phyloP scores from a whole-genome alignment of 2,888 invertebrate species.

The Caenorhabditis drosophilae region DNA sequence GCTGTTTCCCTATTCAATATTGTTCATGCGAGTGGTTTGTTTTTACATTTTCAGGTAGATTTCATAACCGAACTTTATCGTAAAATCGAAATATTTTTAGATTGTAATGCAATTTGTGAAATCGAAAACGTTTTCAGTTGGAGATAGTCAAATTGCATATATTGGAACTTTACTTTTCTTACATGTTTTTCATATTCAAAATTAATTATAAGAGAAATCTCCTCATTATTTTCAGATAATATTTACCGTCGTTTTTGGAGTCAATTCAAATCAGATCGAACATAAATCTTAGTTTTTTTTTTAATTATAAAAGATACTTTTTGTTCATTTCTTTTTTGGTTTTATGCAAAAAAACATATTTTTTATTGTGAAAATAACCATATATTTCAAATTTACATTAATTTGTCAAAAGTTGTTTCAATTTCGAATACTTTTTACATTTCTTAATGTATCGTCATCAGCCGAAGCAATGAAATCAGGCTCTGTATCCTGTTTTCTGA shows the following conservation, averaged over 20 bases:
- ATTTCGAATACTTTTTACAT: background rate
- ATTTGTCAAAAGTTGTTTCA: too few species aligned
- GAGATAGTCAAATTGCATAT: conserved; percentile 45
- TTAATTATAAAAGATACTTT: too few species aligned
- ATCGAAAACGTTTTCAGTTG: conserved; percentile 34
- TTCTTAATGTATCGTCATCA: background rate
- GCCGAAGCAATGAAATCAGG: background rate
- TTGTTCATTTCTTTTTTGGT: too few species aligned
- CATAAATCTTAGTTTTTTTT: too few species aligned
- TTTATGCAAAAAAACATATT: too few species aligned
- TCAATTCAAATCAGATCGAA: too few species aligned
- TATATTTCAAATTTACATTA: too few species aligned
- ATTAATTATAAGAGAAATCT: too few species aligned
- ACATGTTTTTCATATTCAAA: too few species aligned
- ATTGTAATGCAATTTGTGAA: conserved; percentile 40
- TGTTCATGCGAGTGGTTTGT: conserved; percentile 41
- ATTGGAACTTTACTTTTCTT: conserved; percentile 21
- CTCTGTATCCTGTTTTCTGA: background rate
- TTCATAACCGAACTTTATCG: background rate
- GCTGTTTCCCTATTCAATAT: conserved; percentile 37
- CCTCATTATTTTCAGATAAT: too few species aligned
- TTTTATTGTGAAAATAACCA: too few species aligned
- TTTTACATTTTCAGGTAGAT: conserved; percentile 55
- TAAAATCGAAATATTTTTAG: conserved; percentile 18
- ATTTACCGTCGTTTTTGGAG: too few species aligned